phyloP scores from a whole-genome alignment of 2,888 invertebrate species.

The Drosophila mercatorum region DNA sequence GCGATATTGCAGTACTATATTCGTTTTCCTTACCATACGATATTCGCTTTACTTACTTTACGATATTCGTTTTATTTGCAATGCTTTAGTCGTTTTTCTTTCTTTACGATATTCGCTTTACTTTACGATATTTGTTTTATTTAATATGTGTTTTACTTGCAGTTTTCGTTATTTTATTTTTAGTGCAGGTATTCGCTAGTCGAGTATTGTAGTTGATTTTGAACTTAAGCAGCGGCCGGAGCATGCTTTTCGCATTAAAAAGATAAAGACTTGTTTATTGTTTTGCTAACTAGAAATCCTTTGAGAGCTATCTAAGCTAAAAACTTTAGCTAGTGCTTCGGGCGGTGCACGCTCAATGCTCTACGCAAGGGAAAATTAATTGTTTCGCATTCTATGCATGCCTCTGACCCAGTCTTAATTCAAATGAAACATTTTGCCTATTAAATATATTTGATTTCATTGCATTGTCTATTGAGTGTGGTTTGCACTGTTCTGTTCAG shows the following conservation, averaged over 20 bases:
- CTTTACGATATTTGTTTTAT: not conserved
- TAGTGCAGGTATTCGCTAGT: slow-evolving; percentile 1
- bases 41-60: not conserved
- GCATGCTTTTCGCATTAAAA: not conserved
- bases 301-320: slow-evolving; percentile 3
- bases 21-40: no score
- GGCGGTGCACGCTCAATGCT: not conserved
- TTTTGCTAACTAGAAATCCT: slow-evolving; percentile 3
- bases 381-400: slow-evolving; percentile 26
- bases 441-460: slow-evolving; percentile 30
- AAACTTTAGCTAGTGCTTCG: not conserved
- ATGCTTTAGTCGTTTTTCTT: not conserved
- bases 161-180: not conserved
- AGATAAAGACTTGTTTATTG: slow-evolving; percentile 12
- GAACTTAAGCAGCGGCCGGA: not conserved
- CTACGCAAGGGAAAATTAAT: slow-evolving; percentile 14
- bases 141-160: no score
- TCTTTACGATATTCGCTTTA: not conserved
- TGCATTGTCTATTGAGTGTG: slow-evolving; percentile 27
- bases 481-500: slow-evolving; percentile 21
- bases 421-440: slow-evolving; percentile 12
- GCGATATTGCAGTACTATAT: no score
- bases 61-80: not conserved
- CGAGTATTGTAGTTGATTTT: not conserved
- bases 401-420: not conserved